These are phyloP conservation scores for Chrysotoxum bicinctum DNA, from an alignment of 2,888 invertebrate genomes.

Conservation along the genomic window DNA sequence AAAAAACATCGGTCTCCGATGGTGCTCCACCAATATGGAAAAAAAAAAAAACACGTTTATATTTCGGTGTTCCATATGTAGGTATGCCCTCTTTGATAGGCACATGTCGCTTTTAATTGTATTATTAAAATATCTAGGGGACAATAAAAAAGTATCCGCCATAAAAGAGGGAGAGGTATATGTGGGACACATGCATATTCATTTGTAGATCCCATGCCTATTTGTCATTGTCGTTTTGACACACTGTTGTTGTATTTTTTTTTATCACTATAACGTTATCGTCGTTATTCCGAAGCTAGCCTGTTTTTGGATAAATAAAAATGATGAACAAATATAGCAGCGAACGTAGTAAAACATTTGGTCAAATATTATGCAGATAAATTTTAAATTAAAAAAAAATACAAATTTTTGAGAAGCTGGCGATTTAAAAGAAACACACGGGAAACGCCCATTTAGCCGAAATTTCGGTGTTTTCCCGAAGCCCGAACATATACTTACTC, in stretches of 20 bases:
- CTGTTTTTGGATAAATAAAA: constrained; percentile 46
- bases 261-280: constrained; percentile 63
- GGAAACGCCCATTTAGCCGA: constrained; percentile 64
- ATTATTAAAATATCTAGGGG: constrained; percentile 70
- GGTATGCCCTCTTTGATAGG: constrained; percentile 65
- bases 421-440: background rate
- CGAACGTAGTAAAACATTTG: constrained; percentile 58
- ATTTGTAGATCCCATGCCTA: constrained; percentile 66
- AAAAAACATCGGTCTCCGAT: constrained; percentile 61
- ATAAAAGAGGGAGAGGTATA: constrained; percentile 40
- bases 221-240: constrained; percentile 59
- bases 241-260: constrained; percentile 17
- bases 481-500: constrained; percentile 9
- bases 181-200: constrained; percentile 72
- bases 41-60: constrained; percentile 27
- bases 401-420: background rate
- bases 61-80: constrained; percentile 48
- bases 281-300: constrained; percentile 44
- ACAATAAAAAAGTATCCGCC: constrained; percentile 69
- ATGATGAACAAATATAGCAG: constrained; percentile 60
- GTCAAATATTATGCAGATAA: constrained; percentile 62
- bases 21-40: constrained; percentile 29
- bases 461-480: constrained; percentile 24
- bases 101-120: constrained; percentile 72
- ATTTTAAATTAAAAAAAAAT: background rate